Base-by-base conservation (phyloP, 2,888 invertebrate species). In the Atherix ibis region DNA sequence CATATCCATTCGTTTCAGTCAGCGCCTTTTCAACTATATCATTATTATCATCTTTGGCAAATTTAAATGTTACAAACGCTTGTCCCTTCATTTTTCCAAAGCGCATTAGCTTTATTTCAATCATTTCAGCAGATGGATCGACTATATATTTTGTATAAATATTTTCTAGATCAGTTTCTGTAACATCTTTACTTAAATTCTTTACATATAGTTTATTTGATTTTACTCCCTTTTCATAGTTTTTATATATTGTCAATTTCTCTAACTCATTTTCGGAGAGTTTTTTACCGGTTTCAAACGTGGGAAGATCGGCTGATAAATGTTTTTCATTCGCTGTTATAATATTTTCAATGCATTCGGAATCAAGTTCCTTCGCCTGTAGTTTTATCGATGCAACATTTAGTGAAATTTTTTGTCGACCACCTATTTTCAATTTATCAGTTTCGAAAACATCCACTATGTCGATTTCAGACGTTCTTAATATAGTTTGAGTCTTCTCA, bases 31-130 rank as follows among this genome's bases (percentile, higher is more conserved):
- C 71, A 34, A 84, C 81, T 35, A 89, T 66, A 8, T 18, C 26
- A 12, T 37, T 30, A 15, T 38, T 38, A 19, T 43, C 42, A 14
- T 39, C 15, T 2, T 41, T 34, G 5, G 47, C 28, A 15, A 44
- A 38, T 3, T 31, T 34, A 29, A 60, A 60, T 1, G 85, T 85
- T 1, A 94, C 70, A 66, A 94, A 94, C 1, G 88, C 91, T 61
- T 94, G 94, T 0, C 92, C 92, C 59, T 91, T 94, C 92, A 94
- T 92, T 50, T 88, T 70, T 2, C 94, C 94, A 57, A 88, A 85
- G 52, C 85, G 83, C 89, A 94, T 87, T 10, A 91, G 67, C 46
- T 82, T 69, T 4, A 92, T 73, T 55, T 72, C 70, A 57, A 74
- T 70, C 32, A 66, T 62, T 30, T 64, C 45, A 6, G 47, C 44